phyloP scores from a whole-genome alignment of 2,888 invertebrate species.

The Acrobasis suavella region DNA sequence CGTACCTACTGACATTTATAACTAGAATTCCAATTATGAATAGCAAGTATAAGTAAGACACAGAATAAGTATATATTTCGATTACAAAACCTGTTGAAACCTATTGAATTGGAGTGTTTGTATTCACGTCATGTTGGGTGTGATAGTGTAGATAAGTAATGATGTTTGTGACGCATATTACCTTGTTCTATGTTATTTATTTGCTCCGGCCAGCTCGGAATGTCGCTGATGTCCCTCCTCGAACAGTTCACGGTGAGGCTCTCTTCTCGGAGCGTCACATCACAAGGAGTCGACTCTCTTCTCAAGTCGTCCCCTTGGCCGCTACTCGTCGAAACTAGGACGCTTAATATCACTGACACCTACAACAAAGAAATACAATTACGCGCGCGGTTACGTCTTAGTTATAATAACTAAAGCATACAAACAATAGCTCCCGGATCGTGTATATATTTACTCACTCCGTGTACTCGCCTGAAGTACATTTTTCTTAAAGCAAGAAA shows the following conservation, averaged over 20 bases:
- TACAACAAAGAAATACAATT: slow-evolving; percentile 73
- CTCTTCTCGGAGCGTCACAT: slow-evolving; percentile 59
- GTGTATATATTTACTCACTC: slow-evolving; percentile 61
- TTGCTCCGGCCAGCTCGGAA: slow-evolving; percentile 66
- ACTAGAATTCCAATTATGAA: background rate
- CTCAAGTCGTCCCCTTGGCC: slow-evolving; percentile 46
- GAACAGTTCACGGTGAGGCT: slow-evolving; percentile 71
- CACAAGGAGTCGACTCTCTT: slow-evolving; percentile 56
- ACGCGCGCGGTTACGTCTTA: slow-evolving; percentile 37
- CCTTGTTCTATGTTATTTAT: slow-evolving; percentile 63
- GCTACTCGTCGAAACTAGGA: slow-evolving; percentile 57
- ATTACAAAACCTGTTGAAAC: slow-evolving; percentile 1
- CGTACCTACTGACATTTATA: background rate
- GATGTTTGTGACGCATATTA: slow-evolving; percentile 40
- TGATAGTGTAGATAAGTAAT: slow-evolving; percentile 33
- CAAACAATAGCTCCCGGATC: slow-evolving; percentile 40
- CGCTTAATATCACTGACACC: slow-evolving; percentile 73
- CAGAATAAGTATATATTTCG: background rate
- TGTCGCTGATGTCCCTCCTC: slow-evolving; percentile 55
- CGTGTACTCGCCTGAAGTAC: slow-evolving; percentile 53
- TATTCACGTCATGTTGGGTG: slow-evolving; percentile 42
- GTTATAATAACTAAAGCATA: slow-evolving; percentile 30
- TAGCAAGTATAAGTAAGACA: background rate
- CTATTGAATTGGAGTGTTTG: slow-evolving; percentile 35
- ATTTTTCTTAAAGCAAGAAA: slow-evolving; percentile 67